Percentiles rank a stretch among this genome's conserved stretches.
phyloP scores from a whole-genome alignment of 2,888 invertebrate species.

The Xestia ashworthii region DNA sequence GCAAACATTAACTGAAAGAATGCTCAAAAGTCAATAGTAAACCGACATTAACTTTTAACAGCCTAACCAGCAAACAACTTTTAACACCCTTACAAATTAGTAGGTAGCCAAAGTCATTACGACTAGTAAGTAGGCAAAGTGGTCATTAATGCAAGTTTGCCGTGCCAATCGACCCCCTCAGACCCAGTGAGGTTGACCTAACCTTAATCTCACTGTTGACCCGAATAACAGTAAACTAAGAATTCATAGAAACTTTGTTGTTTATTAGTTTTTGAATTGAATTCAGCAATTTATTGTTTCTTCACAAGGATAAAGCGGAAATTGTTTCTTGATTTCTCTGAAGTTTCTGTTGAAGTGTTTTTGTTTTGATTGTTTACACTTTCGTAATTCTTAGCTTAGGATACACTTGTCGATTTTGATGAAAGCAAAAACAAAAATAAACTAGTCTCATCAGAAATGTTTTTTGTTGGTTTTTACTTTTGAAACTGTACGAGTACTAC shows the following conservation, averaged over 20 bases:
- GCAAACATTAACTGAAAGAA: not conserved
- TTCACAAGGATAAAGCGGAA: constrained; percentile 15
- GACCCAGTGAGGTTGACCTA: constrained; percentile 64
- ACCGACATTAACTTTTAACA: constrained; percentile 31
- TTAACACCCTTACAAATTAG: constrained; percentile 49
- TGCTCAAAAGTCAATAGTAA: constrained; percentile 1
- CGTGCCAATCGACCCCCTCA: constrained; percentile 80
- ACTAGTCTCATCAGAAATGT: no score
- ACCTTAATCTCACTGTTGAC: constrained; percentile 76
- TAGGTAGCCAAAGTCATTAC: constrained; percentile 66
- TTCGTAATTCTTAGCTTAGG: not conserved
- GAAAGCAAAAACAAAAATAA: not conserved
- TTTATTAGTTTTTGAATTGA: constrained; percentile 53
- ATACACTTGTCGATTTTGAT: not conserved
- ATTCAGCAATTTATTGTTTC: constrained; percentile 28
- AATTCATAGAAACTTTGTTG: constrained; percentile 45
- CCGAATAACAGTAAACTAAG: constrained; percentile 61
- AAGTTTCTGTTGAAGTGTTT: constrained; percentile 4
- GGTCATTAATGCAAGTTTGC: constrained; percentile 86
- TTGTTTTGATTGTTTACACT: constrained; percentile 26
- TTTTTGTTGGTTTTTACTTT: no score
- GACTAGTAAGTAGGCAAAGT: constrained; percentile 56
- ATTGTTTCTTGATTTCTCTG: constrained; percentile 25
- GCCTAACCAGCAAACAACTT: constrained; percentile 23
- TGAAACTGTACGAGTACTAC: no score